Percentiles rank a stretch among this genome's conserved stretches.
Conservation (phyloP, 2,888 invertebrate genomes). For the Morpho achilles region DNA sequence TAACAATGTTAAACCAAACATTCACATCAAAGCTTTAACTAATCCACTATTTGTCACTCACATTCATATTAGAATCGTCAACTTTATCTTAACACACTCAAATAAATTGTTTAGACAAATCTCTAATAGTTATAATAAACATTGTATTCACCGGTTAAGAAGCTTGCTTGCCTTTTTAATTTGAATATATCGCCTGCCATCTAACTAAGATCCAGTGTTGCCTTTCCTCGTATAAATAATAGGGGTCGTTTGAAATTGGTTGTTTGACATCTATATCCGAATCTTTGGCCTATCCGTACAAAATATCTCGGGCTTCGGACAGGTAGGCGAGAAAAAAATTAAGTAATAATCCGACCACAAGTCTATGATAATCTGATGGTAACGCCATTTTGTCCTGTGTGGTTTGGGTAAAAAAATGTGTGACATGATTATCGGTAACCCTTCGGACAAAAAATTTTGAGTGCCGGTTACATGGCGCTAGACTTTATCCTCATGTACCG, state of each 20-base stretch:
- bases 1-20: constrained; percentile 46
- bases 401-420: constrained; percentile 73
- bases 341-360: constrained; percentile 77
- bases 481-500: neutral
- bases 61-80: constrained; percentile 48
- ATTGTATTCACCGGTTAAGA: constrained; percentile 75
- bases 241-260: constrained; percentile 43
- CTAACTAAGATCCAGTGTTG: constrained; percentile 27
- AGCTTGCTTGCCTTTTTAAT: constrained; percentile 74
- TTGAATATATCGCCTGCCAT: constrained; percentile 48
- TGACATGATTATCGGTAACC: constrained; percentile 76
- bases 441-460: constrained; percentile 49
- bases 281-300: constrained; percentile 51
- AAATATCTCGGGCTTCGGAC: constrained; percentile 58
- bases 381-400: constrained; percentile 79
- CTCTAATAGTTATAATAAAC: constrained; percentile 76
- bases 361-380: constrained; percentile 76
- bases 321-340: constrained; percentile 74
- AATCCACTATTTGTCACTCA: constrained; percentile 53
- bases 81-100: constrained; percentile 65
- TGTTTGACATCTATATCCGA: constrained; percentile 47
- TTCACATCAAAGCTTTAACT: constrained; percentile 42
- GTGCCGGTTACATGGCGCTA: constrained; percentile 42
- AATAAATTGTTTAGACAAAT: constrained; percentile 73
- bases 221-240: neutral